Evolutionary conservation across 1,140 invertebrate genomes (phyloP), one percentile per base, ranked within the genome.

Genomic region (Drosophila baimaii): DNA sequence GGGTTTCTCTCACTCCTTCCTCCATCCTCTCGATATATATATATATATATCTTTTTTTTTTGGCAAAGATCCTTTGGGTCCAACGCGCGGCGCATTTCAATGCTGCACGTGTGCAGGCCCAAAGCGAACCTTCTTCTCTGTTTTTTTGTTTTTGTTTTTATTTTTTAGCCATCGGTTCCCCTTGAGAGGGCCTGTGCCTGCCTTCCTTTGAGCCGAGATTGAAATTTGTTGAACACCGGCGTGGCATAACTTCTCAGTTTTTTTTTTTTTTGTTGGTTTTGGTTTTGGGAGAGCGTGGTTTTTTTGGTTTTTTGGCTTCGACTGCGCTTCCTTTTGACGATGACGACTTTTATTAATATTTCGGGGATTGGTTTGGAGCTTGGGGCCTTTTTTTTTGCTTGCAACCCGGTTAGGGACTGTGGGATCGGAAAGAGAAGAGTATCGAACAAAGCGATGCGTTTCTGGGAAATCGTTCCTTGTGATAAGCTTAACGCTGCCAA

Each of bases 341-440:
- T 88, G 83, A 88, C 83, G 83, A 89, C 83, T 88, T 88, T 88
- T 88, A 88, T 88, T 89, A 88, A 88, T 88, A 89, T 88, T 78
- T 78, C 52, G 51, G 75, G 75, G 75, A 69, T 79, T 88, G 76
- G 83, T 77, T 69, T 72, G 73, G 65, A 57, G 75, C 82, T 82
- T 82, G 70, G 79, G 71, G 77, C 59, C 56, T 82, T 44, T 75
- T 69, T 19, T 41, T 70, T 33, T 47, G 39, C 47, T 33, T 47
- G 39, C 47, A 46, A 10, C 19, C 56, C 52, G 23, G 37, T 23
- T 19, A 46, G 27, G 17, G 57, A 27, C 55, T 27, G 68, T 27
- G 68, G 41, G 79, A 55, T 41, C 27, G 58, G 74, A 39, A 35
- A 33, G 59, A 74, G 62, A 44, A 70, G 49, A 25, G 70, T 68